These are phyloP conservation scores for Chelon auratus DNA, from an alignment of 2,797 vertebrate genomes.

Conservation along the genomic window DNA sequence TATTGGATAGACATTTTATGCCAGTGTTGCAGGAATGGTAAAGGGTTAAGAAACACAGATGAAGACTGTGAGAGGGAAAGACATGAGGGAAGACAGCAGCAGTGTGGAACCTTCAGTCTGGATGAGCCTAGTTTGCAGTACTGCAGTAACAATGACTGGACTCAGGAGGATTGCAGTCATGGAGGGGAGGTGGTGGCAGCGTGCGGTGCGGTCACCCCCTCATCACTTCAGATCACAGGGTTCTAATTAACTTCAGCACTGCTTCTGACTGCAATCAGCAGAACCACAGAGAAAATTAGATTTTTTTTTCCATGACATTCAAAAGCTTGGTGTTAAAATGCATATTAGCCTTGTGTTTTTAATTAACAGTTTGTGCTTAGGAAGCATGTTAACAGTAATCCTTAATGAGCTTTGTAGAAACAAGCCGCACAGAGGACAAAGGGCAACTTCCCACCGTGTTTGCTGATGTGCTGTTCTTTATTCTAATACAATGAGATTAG, in stretches of 20 bases:
- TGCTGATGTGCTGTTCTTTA: slow-evolving; percentile 72
- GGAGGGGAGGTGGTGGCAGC: slow-evolving; percentile 33
- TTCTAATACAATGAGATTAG: slow-evolving; percentile 69
- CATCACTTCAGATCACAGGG: slow-evolving; percentile 78
- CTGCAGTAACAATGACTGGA: slow-evolving; percentile 51
- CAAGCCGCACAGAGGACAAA: slow-evolving; percentile 71
- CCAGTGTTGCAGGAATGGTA: no score
- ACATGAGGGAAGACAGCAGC: slow-evolving; percentile 9
- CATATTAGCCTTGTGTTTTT: slow-evolving; percentile 80
- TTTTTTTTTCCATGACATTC: slow-evolving; percentile 60
- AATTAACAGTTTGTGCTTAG: slow-evolving; percentile 84
- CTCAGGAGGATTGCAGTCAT: slow-evolving; percentile 52
- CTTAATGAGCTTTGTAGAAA: slow-evolving; percentile 80
- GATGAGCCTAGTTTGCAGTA: slow-evolving; percentile 24
- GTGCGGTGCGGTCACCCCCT: slow-evolving; percentile 60
- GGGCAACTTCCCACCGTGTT: slow-evolving; percentile 66
- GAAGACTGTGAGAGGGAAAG: slow-evolving; percentile 13
- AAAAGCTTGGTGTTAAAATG: slow-evolving; percentile 76
- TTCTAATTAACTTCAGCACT: slow-evolving; percentile 81
- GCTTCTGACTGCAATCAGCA: slow-evolving; percentile 79
- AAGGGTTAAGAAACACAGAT: slow-evolving; percentile 5
- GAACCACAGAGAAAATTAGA: slow-evolving; percentile 77
- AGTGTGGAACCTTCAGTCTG: slow-evolving; percentile 33
- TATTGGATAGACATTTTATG: no score
- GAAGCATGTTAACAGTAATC: slow-evolving; percentile 80